Evolutionary conservation across 2,113 vertebrate species (phyloP), one percentile per base, ranked within the genome.

Genomic region (Burhinus bistriatus): DNA sequence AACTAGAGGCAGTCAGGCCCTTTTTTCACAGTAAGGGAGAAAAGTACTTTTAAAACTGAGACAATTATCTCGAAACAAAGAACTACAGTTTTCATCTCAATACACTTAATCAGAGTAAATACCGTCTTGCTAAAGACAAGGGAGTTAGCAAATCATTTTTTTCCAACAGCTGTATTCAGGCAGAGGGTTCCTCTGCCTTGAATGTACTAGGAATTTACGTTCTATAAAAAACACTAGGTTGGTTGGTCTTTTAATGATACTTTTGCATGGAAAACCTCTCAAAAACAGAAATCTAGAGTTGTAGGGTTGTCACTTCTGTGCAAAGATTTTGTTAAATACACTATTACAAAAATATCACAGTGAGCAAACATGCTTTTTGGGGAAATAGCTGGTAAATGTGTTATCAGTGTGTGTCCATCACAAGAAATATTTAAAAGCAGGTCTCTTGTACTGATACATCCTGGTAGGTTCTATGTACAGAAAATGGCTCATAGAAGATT

Each of bases 11-110:
- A 83, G 38, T 54, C 8, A 30, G 29, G 15, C 7, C 12, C 3
- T 16, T 30, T 87, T 64, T 69, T 65, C 62, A 65, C 9, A 68
- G 20, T 2, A 80, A 20, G 26, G 59, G 32, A 61, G 25, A 89
- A 95, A 62, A 94, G 91, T 20, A 12, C 25, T 95, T 89, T 79
- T 79, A 72, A 91, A 93, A 79, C 8, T 11, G 51, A 73, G 36
- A 88, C 14, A 71, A 40, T 52, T 73, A 58, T 34, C 61, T 27
- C 21, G 25, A 12, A 47, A 95, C 49, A 90, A 77, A 4, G 42
- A 90, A 58, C 40, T 42, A 52, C 25, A 69, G 34, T 76, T 77
- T 90, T 65, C n/a, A 83, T 15, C 36, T 83, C 68, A 49, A 25
- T 52, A 54, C 20, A 72, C 4, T 3, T 3, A 69, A 40, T 54